Base-by-base conservation (phyloP, 2,888 invertebrate species). In the Lordiphosa fenestrarum region DNA sequence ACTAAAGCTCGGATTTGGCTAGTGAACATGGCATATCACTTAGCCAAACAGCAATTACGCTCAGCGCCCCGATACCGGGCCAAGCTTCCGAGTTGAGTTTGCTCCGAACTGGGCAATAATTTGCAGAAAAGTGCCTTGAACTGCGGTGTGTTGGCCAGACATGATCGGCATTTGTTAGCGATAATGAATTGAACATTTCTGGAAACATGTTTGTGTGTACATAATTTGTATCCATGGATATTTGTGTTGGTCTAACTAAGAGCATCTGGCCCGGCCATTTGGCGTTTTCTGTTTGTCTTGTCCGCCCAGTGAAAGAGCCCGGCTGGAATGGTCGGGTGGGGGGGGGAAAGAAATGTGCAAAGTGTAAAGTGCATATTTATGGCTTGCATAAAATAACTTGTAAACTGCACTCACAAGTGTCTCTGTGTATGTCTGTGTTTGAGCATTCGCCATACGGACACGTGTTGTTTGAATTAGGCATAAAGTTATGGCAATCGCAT, bases 111-210 rank as follows among this genome's bases (percentile, higher is more conserved):
- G 53, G 49, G 68, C 75, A 69, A 82, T 84, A 72, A 84, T 84
- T 82, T 82, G 74, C 73, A 59, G 70, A 72, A 82, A 85, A 82
- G 82, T 82, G 82, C 82, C 81, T 83, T 82, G 85, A 82, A 82
- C 81, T 63, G 50, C 21, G 25, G 81, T 71, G 81, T 71, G 78
- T 81, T 74, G 61, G 71, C 73, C 80, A 77, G 69, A 76, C 85
- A 85, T 82, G 85, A 82, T 85, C 85, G 82, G 84, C 84, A 82
- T 84, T 82, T 82, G 82, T 82, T 84, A 81, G 84, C 84, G 85
- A 85, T 82, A 84, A 85, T 82, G 85, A 85, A 85, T 82, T 82
- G 85, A 82, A 82, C 84, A 85, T 82, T 84, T 83, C 81, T 83
- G 81, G 67, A 82, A 82, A 82, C 82, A 82, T 82, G 82, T 82